Evolutionary conservation across 37 sponge, comb jelly and placozoan species (phyloP).

Genomic region (Amphimedon queenslandica): DNA sequence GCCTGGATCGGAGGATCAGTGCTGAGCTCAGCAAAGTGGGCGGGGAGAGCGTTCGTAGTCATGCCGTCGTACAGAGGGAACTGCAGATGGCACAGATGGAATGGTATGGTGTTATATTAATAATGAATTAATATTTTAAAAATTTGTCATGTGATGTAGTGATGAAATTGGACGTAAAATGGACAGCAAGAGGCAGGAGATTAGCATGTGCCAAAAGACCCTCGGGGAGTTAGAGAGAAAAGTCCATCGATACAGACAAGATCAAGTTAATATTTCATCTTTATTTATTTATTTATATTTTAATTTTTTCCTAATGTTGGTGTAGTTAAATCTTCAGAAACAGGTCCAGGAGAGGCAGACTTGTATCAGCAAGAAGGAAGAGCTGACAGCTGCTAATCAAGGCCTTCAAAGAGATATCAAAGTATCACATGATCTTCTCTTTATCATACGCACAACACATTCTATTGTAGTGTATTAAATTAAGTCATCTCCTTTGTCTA

Average conservation of each 20-base stretch:
- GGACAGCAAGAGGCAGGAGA: constrained; percentile 59
- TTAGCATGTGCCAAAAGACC: constrained; percentile 14
- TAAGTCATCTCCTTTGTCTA: too few relatives aligned
- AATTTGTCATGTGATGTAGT: constrained; percentile 12
- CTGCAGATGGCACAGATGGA: constrained; percentile 45
- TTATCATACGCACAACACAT: too few relatives aligned
- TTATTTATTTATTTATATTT: constrained; percentile 8
- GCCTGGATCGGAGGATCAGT: constrained; percentile 44
- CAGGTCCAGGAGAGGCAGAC: constrained; percentile 39
- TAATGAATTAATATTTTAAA: neutral
- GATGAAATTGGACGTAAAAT: constrained; percentile 56
- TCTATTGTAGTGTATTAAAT: too few relatives aligned
- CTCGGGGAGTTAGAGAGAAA: constrained; percentile 39
- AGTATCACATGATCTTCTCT: too few relatives aligned
- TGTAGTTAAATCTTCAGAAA: constrained; percentile 57
- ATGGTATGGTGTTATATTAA: constrained; percentile 29
- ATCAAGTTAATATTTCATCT: constrained; percentile 28
- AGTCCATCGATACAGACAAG: constrained; percentile 46
- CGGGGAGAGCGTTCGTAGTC: constrained; percentile 33
- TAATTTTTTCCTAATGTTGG: neutral
- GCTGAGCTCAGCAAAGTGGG: constrained; percentile 44
- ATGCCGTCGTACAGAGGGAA: constrained; percentile 52
- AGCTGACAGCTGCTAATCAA: constrained; percentile 26
- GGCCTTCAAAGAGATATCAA: constrained; percentile 51
- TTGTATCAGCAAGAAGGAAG: constrained; percentile 42